These are phyloP conservation scores for Urosaurus nigricauda DNA, from an alignment of 2,797 vertebrate species.

Conservation along the genomic window DNA sequence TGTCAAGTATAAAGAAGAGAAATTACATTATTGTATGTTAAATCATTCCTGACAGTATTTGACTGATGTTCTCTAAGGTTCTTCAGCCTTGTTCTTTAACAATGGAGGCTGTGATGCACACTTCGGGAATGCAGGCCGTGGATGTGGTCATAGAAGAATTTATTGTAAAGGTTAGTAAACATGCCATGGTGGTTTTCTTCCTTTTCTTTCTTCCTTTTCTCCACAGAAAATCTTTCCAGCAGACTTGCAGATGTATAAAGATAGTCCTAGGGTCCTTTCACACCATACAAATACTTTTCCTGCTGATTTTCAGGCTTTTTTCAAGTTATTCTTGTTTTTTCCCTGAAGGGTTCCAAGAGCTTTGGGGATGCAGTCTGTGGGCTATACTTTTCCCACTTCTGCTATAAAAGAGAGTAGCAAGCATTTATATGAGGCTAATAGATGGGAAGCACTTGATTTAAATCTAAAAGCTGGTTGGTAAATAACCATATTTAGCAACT, in stretches of 20 bases:
- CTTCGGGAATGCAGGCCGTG: conserved; percentile 82
- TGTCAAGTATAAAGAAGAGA: background rate
- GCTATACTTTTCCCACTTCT: too few relatives aligned
- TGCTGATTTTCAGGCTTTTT: too few relatives aligned
- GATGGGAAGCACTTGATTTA: background rate
- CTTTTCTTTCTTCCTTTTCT: too few relatives aligned
- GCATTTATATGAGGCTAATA: background rate
- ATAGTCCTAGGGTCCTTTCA: background rate
- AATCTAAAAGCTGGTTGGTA: background rate
- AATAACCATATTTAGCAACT: too few relatives aligned
- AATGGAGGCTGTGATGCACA: conserved; percentile 83
- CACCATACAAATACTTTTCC: too few relatives aligned
- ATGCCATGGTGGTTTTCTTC: background rate
- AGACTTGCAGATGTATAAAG: background rate
- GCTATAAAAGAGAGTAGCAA: background rate
- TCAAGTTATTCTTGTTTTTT: too few relatives aligned
- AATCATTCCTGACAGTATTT: background rate
- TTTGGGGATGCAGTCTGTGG: too few relatives aligned
- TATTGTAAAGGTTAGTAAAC: conserved; percentile 87
- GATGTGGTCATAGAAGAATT: conserved; percentile 88
- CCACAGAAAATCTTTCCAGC: background rate
- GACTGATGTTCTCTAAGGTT: conserved; percentile 60
- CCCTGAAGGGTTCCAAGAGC: too few relatives aligned
- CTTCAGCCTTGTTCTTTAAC: conserved; percentile 89
- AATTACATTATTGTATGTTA: background rate